Evolutionary conservation across 2,797 vertebrate species (phyloP).

Genomic region (Onychomys arenicola): DNA sequence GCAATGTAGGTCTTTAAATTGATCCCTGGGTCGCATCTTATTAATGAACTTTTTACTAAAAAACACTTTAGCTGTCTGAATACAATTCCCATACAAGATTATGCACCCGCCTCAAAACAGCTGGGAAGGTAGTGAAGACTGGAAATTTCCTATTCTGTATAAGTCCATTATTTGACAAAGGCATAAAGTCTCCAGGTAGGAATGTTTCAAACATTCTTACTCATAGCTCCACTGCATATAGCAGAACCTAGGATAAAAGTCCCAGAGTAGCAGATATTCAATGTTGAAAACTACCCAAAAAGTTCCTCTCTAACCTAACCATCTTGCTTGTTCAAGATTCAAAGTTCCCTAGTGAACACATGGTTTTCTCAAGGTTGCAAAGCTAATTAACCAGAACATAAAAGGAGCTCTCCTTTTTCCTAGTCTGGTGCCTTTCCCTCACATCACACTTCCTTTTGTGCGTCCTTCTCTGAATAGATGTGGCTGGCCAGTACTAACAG

Average conservation of each 20-base stretch:
- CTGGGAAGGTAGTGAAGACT: neutral
- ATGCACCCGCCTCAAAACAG: neutral
- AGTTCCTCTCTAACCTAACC: conserved; percentile 50
- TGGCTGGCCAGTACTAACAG: conserved; percentile 17
- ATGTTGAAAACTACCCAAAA: conserved; percentile 24
- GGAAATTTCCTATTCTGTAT: neutral
- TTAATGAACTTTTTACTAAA: conserved; percentile 35
- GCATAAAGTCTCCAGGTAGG: neutral
- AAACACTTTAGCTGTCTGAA: neutral
- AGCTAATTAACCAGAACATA: conserved; percentile 68
- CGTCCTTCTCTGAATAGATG: conserved; percentile 64
- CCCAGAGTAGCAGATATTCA: neutral
- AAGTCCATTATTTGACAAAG: neutral
- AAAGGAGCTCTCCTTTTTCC: conserved; percentile 63
- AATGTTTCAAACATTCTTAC: conserved; percentile 25
- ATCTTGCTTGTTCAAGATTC: conserved; percentile 22
- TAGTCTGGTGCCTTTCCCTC: conserved; percentile 36
- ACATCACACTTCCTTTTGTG: conserved; percentile 67
- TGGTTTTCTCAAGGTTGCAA: conserved; percentile 64
- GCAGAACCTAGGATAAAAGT: conserved; percentile 20
- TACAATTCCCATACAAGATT: neutral
- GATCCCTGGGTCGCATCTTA: neutral
- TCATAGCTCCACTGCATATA: neutral
- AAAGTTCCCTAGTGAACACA: conserved; percentile 56
- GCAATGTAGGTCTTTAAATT: conserved; percentile 15